Evolutionary conservation across 2,888 invertebrate species (phyloP), one percentile per base, ranked within the genome.

Genomic region (Tachina fera): DNA sequence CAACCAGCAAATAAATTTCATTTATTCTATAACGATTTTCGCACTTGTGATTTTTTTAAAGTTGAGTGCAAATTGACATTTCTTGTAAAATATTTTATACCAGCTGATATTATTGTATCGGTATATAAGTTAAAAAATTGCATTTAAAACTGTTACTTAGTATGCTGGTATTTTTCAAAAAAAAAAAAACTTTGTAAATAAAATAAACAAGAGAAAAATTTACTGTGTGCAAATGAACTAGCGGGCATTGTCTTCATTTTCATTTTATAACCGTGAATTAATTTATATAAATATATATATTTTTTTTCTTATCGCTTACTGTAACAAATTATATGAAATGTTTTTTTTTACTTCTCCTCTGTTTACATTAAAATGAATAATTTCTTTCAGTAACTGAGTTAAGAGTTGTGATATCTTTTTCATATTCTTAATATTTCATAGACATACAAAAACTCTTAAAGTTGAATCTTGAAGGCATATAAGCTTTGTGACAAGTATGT

Each of bases 311-410:
- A 58, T 72, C 67, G 41, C 43, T 51, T 60, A 81, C 60, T 75
- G 67, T 68, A 81, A 61, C 74, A 81, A 81, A 81, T 81, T 75
- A 61, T 77, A 67, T 72, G 60, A 83, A 83, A 83, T 83, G 58
- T 72, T 51, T 72, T 31, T 31, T 31, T 31, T 0, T 31, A n/a
- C 6, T 31, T 31, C 31, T 31, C 31, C 6, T 31, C 31, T 65
- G 13, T 51, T n/a, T 2, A 61, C 61, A 53, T 63, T 61, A 45
- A 75, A 22, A 82, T 70, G 77, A 31, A 60, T 76, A 76, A 51
- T 75, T 58, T 71, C 60, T 19, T 51, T 45, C 14, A 41, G 22
- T 78, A 0, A 13, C 9, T 19, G 5, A 19, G 47, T 49, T 56
- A 16, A 16, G 67, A 65, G 65, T 76, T 56, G 51, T 71, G 53